Percentiles rank a stretch among this genome's conserved stretches.
Conservation (phyloP, 2,888 invertebrate species). For the Calameuta pallipes region DNA sequence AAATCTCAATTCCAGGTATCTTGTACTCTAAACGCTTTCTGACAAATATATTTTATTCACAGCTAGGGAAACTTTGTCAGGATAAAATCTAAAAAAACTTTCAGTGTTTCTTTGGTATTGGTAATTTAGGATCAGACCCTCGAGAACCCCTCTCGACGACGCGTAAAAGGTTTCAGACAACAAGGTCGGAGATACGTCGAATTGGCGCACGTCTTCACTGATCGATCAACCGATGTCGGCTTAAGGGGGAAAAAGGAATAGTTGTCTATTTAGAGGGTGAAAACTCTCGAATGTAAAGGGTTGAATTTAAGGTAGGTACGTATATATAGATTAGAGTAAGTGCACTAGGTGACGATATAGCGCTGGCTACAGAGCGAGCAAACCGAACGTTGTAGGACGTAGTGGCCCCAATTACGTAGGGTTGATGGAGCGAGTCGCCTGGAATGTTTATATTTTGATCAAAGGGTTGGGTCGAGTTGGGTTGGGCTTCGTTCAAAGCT, state of each 20-base stretch:
- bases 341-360: background rate
- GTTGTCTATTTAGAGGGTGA: background rate
- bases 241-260: background rate
- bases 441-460: constrained; percentile 27
- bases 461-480: constrained; percentile 19
- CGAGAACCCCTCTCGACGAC: background rate
- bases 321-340: background rate
- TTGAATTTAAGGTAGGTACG: background rate
- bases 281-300: constrained; percentile 1
- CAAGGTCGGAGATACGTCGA: background rate
- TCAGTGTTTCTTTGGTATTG: background rate
- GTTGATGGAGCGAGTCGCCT: constrained; percentile 5
- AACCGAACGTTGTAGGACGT: background rate
- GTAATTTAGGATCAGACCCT: background rate
- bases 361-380: background rate
- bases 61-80: background rate
- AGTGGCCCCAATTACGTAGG: constrained; percentile 2
- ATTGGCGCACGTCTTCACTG: background rate
- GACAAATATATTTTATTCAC: background rate
- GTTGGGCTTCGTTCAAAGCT: constrained; percentile 22
- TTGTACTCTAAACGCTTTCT: background rate
- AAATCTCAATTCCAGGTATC: background rate
- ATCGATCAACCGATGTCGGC: background rate
- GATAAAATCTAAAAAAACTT: background rate
- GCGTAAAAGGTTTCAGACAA: background rate